A percentile compares a stretch with the other conserved stretches of the same genome.
Evolutionary conservation across 2,113 vertebrate genomes (phyloP).

Genomic region (Ophiodon elongatus): DNA sequence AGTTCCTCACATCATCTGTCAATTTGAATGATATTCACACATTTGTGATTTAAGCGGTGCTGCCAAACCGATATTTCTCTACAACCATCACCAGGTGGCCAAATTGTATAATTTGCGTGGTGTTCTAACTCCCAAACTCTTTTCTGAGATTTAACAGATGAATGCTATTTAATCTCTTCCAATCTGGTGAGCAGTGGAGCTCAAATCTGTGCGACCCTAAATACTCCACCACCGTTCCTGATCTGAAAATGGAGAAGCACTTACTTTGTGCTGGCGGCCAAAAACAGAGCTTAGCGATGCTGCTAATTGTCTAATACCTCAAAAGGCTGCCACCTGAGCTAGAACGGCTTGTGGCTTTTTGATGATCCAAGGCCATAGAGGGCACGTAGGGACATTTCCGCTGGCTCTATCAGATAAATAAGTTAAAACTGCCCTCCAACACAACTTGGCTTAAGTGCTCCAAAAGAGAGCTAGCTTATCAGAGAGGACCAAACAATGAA

Average conservation of each 20-base stretch:
- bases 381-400: constrained; percentile 68
- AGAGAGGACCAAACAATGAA: constrained; percentile 67
- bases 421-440: constrained; percentile 78
- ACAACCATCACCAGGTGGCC: neutral
- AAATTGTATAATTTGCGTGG: constrained; percentile 3
- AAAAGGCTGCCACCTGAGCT: constrained; percentile 71
- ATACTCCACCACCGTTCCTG: constrained; percentile 9
- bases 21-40: constrained; percentile 10
- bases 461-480: constrained; percentile 68
- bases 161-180: constrained; percentile 39
- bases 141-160: constrained; percentile 42
- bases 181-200: constrained; percentile 29
- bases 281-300: constrained; percentile 69
- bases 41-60: neutral
- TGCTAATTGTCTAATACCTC: constrained; percentile 75
- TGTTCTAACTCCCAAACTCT: constrained; percentile 29
- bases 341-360: constrained; percentile 61
- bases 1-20: constrained; percentile 34
- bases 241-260: constrained; percentile 66
- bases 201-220: constrained; percentile 35
- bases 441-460: constrained; percentile 72
- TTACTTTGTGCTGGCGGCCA: constrained; percentile 57
- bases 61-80: constrained; percentile 1
- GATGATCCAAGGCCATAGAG: constrained; percentile 54
- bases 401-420: constrained; percentile 79